Percentiles rank a stretch among this genome's conserved stretches.
Evolutionary conservation across 2,113 vertebrate genomes (phyloP).

Genomic region (Cariama cristata): DNA sequence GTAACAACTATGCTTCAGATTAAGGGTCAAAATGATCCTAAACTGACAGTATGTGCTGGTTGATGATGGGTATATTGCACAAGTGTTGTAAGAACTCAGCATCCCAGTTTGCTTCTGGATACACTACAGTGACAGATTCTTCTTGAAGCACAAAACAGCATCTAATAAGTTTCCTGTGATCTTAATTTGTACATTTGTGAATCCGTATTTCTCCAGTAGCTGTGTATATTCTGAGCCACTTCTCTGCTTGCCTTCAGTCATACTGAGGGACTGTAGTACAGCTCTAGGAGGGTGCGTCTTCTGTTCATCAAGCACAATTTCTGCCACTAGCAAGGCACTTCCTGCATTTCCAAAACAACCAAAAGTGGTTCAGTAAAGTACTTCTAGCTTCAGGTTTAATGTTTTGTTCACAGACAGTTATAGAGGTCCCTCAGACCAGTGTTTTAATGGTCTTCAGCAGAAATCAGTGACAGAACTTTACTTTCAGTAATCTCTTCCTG

Average conservation of each 20-base stretch:
- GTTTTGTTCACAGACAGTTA: background rate
- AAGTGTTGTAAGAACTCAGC: background rate
- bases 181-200: conserved; percentile 71
- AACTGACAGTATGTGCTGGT: background rate
- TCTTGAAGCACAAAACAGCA: conserved; percentile 81
- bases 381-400: background rate
- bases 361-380: background rate
- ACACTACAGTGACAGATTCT: background rate
- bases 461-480: background rate
- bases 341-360: conserved; percentile 77
- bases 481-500: background rate
- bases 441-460: background rate
- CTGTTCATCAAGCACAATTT: conserved; percentile 85
- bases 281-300: conserved; percentile 74
- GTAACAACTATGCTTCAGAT: background rate
- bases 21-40: background rate
- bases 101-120: background rate
- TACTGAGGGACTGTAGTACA: conserved; percentile 86
- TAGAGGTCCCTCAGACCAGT: background rate
- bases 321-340: conserved; percentile 84
- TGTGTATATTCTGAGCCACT: conserved; percentile 80
- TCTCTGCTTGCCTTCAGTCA: conserved; percentile 86
- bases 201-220: conserved; percentile 82
- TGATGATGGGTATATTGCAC: background rate
- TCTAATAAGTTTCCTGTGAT: conserved; percentile 84